phyloP scores from a whole-genome alignment of 2,888 invertebrate genomes.

The Mongoloraphidia duomilia region DNA sequence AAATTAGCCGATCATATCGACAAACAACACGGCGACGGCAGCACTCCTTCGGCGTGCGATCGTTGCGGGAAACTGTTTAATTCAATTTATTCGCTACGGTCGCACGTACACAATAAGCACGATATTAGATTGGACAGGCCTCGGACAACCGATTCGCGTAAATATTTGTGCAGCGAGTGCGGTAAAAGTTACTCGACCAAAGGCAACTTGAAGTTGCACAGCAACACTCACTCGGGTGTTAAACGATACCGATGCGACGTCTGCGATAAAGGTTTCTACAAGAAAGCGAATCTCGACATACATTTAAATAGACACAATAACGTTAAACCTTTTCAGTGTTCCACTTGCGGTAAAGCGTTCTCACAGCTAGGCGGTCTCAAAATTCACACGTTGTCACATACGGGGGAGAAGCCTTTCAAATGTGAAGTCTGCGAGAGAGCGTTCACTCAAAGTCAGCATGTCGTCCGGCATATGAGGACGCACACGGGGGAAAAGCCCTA shows the following conservation, averaged over 20 bases:
- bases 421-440: slow-evolving; percentile 12
- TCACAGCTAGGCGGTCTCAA: slow-evolving; percentile 21
- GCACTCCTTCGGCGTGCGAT: no score
- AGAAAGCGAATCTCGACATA: slow-evolving; percentile 20
- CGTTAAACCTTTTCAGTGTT: slow-evolving; percentile 18
- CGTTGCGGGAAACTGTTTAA: no score
- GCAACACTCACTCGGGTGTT: no score
- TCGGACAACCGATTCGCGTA: no score
- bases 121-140: no score
- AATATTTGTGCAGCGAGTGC: no score
- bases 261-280: slow-evolving; percentile 22
- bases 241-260: slow-evolving; percentile 12
- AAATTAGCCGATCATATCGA: no score
- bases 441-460: slow-evolving; percentile 10
- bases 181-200: no score
- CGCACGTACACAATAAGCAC: no score
- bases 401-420: slow-evolving; percentile 20
- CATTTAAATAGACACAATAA: slow-evolving; percentile 21
- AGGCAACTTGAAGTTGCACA: no score
- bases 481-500: slow-evolving; percentile 13
- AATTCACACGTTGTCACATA: slow-evolving; percentile 22
- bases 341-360: slow-evolving; percentile 22
- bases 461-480: slow-evolving; percentile 10
- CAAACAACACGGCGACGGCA: no score
- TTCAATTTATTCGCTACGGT: no score